Evolutionary conservation across 2,113 vertebrate species (phyloP), one percentile per base, ranked within the genome.

Genomic region (Furnarius figulus): DNA sequence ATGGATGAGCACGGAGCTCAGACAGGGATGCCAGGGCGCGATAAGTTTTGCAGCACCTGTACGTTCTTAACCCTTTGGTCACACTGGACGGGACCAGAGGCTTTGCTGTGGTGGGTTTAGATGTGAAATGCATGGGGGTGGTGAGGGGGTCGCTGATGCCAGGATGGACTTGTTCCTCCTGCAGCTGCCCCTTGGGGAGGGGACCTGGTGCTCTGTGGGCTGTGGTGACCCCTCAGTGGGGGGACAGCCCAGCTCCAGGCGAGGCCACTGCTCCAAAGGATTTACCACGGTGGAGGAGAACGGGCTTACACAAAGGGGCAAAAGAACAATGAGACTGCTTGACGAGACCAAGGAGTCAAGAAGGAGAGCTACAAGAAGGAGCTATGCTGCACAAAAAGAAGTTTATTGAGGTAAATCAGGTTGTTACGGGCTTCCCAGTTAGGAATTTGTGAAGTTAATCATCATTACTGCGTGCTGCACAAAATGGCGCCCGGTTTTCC

Each of bases 171-270:
- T 33, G 19, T 61, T 24, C 7, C 33, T 75, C 35, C 55, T 4
- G 0, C 62, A 46, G 30, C 61, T 58, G 11, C 35, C 47, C 30
- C 67, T 22, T 0, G 0, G 30, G 50, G 5, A 2, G 1, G 1
- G 39, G 3, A 22, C 37, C 42, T 1, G 9, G 49, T 27, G 25
- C 24, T 50, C 49, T 14, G 49, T 50, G 49, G 49, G 39, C 49
- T 82, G 49, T 4, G 71, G n/a, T 73, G 39, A 2, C 66, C 27
- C 19, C 52, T 40, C 0, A 9, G 2, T 59, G 88, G 52, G 73
- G 44, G 37, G 67, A 67, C 52, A 66, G 80, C 40, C 46, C 81
- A 52, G 50, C 72, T 52, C 24, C 40, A 56, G 25, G 25, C 22
- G 12, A 14, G 13, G 39, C 13, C 8, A 39, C 21, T 0, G 0